A percentile compares a stretch with the other conserved stretches of the same genome.
These are phyloP conservation scores for Aurelia coerulea DNA, from an alignment of 30 jellyfish, hydroid and myxozoan genomes.

Conservation along the genomic window DNA sequence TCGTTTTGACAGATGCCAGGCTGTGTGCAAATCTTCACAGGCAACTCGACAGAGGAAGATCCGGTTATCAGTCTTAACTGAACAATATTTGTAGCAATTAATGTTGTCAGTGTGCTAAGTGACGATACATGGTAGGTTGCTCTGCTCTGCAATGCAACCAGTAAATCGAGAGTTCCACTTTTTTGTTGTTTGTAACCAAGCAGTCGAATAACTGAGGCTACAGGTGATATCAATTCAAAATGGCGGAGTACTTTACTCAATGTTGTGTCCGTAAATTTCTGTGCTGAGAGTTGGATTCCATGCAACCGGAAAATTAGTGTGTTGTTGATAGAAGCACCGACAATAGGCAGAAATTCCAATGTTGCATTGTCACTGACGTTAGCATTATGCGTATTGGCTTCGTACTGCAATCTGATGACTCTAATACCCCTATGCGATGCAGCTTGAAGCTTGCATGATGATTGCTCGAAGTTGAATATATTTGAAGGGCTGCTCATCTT, in stretches of 20 bases:
- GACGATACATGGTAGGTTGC: constrained; percentile 7
- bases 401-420: constrained; percentile 12
- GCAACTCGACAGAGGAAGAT: constrained; percentile 15
- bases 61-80: constrained; percentile 27
- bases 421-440: constrained; percentile 51
- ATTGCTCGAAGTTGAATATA: constrained; percentile 43
- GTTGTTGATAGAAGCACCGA: constrained; percentile 36
- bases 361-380: constrained; percentile 24
- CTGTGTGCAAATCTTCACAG: constrained; percentile 21
- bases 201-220: constrained; percentile 3
- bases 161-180: constrained; percentile 14
- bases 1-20: constrained; percentile 21
- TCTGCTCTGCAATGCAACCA: constrained; percentile 13
- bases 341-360: constrained; percentile 19
- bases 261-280: constrained; percentile 32
- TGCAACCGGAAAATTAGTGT: constrained; percentile 41
- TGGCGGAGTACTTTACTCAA: background rate
- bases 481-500: constrained; percentile 15
- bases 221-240: constrained; percentile 38
- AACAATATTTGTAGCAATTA: background rate
- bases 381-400: constrained; percentile 6
- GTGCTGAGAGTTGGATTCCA: constrained; percentile 13
- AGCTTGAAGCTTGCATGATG: constrained; percentile 61
- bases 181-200: constrained; percentile 49
- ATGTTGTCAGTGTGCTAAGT: background rate